Evolutionary conservation across 2,797 vertebrate species (phyloP).

Genomic region (Synanceia verrucosa): DNA sequence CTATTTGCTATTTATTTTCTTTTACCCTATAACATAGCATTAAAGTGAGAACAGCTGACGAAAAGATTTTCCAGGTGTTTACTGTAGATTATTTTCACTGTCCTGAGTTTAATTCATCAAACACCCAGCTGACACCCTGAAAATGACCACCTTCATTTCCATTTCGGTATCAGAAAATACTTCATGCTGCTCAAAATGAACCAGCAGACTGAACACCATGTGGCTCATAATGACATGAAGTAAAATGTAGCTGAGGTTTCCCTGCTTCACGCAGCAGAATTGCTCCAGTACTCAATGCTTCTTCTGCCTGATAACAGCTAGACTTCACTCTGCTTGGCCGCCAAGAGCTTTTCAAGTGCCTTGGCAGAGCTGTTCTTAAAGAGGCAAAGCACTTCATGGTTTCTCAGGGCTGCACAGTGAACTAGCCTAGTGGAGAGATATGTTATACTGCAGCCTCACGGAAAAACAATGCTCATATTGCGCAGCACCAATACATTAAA

Average conservation of each 20-base stretch:
- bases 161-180: not conserved
- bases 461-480: not conserved
- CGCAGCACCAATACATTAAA: not conserved
- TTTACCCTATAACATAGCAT: not conserved
- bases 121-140: not conserved
- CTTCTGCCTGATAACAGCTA: conserved; percentile 49
- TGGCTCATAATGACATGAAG: not conserved
- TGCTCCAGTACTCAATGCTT: conserved; percentile 36
- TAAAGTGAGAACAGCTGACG: rapidly evolving
- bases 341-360: conserved; percentile 40
- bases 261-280: conserved; percentile 24
- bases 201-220: not conserved
- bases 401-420: conserved; percentile 2
- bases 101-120: not conserved
- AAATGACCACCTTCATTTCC: not conserved
- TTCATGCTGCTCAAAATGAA: no score
- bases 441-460: not conserved
- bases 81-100: not conserved
- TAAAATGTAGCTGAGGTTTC: conserved; percentile 15
- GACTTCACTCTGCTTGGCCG: conserved; percentile 32
- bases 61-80: not conserved
- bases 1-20: not conserved
- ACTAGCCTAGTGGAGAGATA: not conserved
- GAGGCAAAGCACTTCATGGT: conserved; percentile 25
- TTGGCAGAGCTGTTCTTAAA: conserved; percentile 53